A percentile compares a stretch with the other conserved stretches of the same genome.
Conservation (phyloP, 2,888 invertebrate species). For the Gasteruption jaculator region DNA sequence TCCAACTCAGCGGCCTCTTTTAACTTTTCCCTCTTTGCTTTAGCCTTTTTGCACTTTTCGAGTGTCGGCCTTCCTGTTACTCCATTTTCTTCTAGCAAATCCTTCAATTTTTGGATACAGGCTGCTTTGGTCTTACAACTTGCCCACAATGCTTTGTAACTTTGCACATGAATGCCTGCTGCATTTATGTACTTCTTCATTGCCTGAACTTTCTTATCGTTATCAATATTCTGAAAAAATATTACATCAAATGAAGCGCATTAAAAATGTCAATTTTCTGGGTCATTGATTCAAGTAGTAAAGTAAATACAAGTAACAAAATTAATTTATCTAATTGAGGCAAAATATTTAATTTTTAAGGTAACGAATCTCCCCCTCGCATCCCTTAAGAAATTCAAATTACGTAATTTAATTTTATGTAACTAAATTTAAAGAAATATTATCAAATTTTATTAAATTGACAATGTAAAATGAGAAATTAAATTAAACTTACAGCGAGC, state of each 20-base stretch:
- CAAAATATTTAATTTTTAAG: no score
- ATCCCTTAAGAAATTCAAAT: no score
- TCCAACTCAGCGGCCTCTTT: slow-evolving; percentile 36
- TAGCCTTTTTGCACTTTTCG: slow-evolving; percentile 40
- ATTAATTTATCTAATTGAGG: neutral
- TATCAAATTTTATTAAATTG: neutral
- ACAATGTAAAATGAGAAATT: slow-evolving; percentile 2
- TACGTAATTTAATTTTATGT: slow-evolving; percentile 1
- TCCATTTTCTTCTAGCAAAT: slow-evolving; percentile 38
- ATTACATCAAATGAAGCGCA: neutral
- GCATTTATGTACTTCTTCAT: slow-evolving; percentile 36
- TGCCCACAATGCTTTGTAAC: slow-evolving; percentile 36
- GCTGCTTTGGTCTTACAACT: slow-evolving; percentile 35
- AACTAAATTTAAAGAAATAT: neutral
- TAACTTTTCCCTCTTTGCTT: slow-evolving; percentile 28
- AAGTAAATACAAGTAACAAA: slow-evolving; percentile 4
- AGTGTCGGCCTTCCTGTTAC: slow-evolving; percentile 36
- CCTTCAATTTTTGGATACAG: slow-evolving; percentile 30
- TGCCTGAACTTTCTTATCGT: slow-evolving; percentile 29
- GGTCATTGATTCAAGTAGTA: no score
- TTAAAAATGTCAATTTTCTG: no score
- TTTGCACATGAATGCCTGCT: slow-evolving; percentile 37
- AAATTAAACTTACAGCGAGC: slow-evolving; percentile 21
- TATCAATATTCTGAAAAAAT: slow-evolving; percentile 26
- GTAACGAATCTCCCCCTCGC: no score